Percentiles rank a stretch among this genome's conserved stretches.
Conservation (phyloP, 2,888 invertebrate species). For the Lasioglossum malachurum region DNA sequence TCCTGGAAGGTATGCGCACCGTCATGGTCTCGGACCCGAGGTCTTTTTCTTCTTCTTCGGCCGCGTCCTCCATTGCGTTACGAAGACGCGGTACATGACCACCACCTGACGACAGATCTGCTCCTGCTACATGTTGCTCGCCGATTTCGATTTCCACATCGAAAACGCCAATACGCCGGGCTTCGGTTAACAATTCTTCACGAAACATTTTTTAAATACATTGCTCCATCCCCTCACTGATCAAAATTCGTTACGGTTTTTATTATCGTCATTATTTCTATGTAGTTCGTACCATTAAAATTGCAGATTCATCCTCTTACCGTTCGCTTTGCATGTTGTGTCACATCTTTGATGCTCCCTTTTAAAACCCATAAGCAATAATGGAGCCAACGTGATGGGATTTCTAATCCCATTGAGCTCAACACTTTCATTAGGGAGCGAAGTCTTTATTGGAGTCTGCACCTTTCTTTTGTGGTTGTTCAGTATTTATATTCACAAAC, state of each 20-base stretch:
- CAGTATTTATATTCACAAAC: background rate
- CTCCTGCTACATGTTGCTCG: constrained; percentile 57
- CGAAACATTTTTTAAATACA: background rate
- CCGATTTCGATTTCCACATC: constrained; percentile 60
- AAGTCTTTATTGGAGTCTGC: background rate
- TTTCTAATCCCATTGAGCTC: constrained; percentile 64
- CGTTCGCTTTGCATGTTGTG: constrained; percentile 31
- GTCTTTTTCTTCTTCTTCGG: constrained; percentile 64
- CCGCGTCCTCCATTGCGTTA: constrained; percentile 43
- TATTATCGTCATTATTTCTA: background rate
- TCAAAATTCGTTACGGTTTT: background rate
- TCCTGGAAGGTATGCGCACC: constrained; percentile 78
- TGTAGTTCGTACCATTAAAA: constrained; percentile 31
- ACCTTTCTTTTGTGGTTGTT: background rate
- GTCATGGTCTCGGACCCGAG: constrained; percentile 74
- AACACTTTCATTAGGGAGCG: constrained; percentile 60
- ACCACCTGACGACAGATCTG: constrained; percentile 69
- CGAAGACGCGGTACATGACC: constrained; percentile 56
- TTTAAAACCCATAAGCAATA: constrained; percentile 72
- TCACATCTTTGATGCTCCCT: constrained; percentile 69
- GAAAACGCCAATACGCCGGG: constrained; percentile 23
- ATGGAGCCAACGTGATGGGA: constrained; percentile 66
- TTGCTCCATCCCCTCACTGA: background rate
- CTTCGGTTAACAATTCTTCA: background rate
- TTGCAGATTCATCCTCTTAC: constrained; percentile 52